These are phyloP conservation scores for Nansenia antarctica DNA, from an alignment of 2,113 vertebrate genomes.

Conservation along the genomic window DNA sequence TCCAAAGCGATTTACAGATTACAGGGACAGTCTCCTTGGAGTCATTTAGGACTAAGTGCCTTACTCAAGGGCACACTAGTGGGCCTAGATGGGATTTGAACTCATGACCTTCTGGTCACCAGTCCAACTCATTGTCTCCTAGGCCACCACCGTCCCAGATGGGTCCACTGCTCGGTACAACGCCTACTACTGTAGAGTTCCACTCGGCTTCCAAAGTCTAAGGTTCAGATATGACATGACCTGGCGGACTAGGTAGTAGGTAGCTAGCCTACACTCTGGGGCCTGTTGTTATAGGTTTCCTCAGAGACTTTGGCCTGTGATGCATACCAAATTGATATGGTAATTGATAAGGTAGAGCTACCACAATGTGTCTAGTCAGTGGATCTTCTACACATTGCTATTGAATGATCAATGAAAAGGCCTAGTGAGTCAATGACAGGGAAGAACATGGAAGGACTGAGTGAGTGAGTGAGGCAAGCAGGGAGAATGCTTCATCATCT, in stretches of 20 bases:
- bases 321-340: slow-evolving; percentile 14
- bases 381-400: neutral
- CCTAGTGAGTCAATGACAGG: too few species aligned
- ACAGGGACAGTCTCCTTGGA: too few species aligned
- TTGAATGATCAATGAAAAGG: too few species aligned
- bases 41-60: too few species aligned
- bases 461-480: too few species aligned
- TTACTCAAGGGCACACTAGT: too few species aligned
- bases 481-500: too few species aligned
- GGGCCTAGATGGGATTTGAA: too few species aligned
- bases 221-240: slow-evolving; percentile 56
- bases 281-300: neutral
- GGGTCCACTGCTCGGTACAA: too few species aligned
- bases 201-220: slow-evolving; percentile 48
- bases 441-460: too few species aligned
- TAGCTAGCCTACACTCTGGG: neutral
- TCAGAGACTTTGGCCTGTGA: slow-evolving; percentile 60
- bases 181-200: neutral
- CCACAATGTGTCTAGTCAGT: neutral
- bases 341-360: slow-evolving; percentile 19
- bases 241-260: slow-evolving; percentile 47
- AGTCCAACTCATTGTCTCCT: neutral
- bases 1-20: too few species aligned
- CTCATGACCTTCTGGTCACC: too few species aligned
- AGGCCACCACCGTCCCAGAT: neutral